Evolutionary conservation across 2,113 vertebrate species (phyloP), one percentile per base, ranked within the genome.

Genomic region (Nibea coibor): DNA sequence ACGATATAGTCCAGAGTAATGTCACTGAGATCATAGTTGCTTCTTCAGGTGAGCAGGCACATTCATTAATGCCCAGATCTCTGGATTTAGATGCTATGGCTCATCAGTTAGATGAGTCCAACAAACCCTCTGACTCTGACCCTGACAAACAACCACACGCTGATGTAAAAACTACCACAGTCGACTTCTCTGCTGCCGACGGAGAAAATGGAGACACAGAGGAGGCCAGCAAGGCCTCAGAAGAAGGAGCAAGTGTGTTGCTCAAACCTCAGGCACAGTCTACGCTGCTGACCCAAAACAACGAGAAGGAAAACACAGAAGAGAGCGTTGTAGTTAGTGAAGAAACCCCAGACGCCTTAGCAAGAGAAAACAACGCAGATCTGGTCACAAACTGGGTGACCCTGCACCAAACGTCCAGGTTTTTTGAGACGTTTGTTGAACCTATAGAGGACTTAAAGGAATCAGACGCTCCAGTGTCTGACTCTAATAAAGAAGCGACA

Each of bases 341-440:
- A 43, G 82, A 74, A 43, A 76, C 71, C 54, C 86, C 87, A 28
- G 39, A 90, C 9, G 70, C 39, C 19, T 51, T 90, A 10, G 80
- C 50, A 0, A 67, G 10, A 66, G 81, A 74, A 26, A 83, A 89
- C 82, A 93, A 70, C 24, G 66, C 80, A 0, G 92, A 94, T 77
- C 72, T 95, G 0, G 95, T 95, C 50, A 90, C 83, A 8, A 94
- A 92, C 88, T 95, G 95, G 94, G 84, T 95, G 2, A 92, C 78
- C 45, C 26, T 81, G 63, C 95, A 95, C 84, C 94, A 94, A 56
- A 63, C 81, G 0, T 91, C 93, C 19, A 93, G 84, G 79, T 94
- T 68, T 51, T 95, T 95, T 24, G 86, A 95, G 87, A 95, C 85
- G 0, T 95, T 93, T 66, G 87, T 94, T 0, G 94, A 95, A 66